phyloP scores from a whole-genome alignment of 2,888 invertebrate species.

The Phalera bucephala region DNA sequence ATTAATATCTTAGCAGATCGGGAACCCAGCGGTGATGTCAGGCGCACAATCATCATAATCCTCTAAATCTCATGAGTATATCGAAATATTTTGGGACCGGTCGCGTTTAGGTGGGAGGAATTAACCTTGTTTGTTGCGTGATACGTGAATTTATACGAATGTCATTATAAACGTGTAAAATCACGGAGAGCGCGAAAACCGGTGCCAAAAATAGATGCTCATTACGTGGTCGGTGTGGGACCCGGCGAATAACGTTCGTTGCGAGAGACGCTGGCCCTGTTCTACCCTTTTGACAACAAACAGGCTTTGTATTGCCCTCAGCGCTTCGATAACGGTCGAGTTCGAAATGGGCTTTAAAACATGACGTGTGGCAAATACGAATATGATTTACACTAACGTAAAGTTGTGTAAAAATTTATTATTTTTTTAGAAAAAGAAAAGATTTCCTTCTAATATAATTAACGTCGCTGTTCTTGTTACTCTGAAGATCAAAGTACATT shows the following conservation, averaged over 20 bases:
- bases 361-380: too few relatives aligned
- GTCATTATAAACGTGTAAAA: constrained; percentile 16
- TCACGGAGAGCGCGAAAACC: constrained; percentile 13
- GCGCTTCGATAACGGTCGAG: too few relatives aligned
- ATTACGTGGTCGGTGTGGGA: background rate
- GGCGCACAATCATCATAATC: background rate
- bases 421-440: too few relatives aligned
- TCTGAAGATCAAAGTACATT: too few relatives aligned
- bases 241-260: background rate
- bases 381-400: too few relatives aligned
- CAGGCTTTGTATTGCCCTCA: too few relatives aligned
- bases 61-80: background rate
- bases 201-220: constrained; percentile 6
- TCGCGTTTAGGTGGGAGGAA: constrained; percentile 10
- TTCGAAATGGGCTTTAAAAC: too few relatives aligned
- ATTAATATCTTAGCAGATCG: too few relatives aligned
- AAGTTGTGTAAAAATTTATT: too few relatives aligned
- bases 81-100: background rate
- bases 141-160: constrained; percentile 18
- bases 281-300: too few relatives aligned
- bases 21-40: background rate
- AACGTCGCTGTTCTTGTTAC: too few relatives aligned
- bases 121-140: constrained; percentile 22
- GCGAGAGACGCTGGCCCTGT: background rate
- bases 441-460: too few relatives aligned